Base-by-base conservation (phyloP, 2,797 vertebrate genomes). In the Trachurus trachurus region DNA sequence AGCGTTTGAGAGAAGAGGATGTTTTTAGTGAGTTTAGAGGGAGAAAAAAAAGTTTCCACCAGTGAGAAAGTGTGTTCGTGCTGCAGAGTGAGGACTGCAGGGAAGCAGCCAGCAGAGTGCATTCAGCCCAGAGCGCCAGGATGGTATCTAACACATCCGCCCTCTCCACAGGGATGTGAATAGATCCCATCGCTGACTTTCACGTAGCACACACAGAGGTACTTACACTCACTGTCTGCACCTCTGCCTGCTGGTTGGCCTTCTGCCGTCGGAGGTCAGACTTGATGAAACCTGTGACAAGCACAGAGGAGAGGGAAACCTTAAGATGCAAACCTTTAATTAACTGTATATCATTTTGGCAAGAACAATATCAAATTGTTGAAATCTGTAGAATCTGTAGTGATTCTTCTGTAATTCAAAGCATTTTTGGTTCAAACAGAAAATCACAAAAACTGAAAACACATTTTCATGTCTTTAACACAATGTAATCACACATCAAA, bases 241-340 rank as follows among this genome's bases (percentile, higher is more conserved):
- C 86, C 67, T 90, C 84, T 0, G 66, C 8, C 77, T 84, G 76
- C 3, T 78, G 82, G 93, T 97, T 98, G 80, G 97, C 97, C 75
- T 88, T 96, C 78, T 97, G 97, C 77, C 98, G 95, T 71, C 96
- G 94, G 29, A 99, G 96, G 76, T 99, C 97, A 2, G 97, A 92
- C 91, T 96, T 97, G 87, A 99, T 98, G 66, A 98, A 94, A 56
- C 86, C 98, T 99, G 91, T 34, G n/a, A 83, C 34, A n/a, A 73
- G 76, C 3, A 73, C 1, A 0, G 76, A 79, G 34, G 40, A 42
- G 40, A 42, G 3, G 40, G 19, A 44, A 12, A 50, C 16, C 21
- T 21, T 44, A 29, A 50, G 6, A 26, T 63, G 12, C 8, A 17
- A 7, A 34, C 11, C 8, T 15, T 26, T n/a, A 13, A 50, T 0